Base-by-base conservation (phyloP, 2,888 invertebrate species). In the Eumacrocentrus americanus region DNA sequence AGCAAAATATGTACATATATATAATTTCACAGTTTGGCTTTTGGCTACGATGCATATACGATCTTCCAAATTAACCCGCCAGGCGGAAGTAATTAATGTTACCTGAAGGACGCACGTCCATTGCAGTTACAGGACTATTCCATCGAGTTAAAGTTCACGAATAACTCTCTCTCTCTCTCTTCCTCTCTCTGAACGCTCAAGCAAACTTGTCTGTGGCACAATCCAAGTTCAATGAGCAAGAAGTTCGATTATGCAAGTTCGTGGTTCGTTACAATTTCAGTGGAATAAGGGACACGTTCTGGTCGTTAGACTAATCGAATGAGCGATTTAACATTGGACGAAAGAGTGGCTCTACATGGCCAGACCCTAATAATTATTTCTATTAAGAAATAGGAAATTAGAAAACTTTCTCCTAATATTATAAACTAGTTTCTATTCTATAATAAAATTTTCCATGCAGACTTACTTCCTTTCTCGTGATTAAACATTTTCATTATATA, bases 151-250 rank as follows among this genome's bases (percentile, higher is more conserved):
- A 54, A 54, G 42, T 34, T 54, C 18, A 9, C 12, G 42, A 52
- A 40, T 44, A 44, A 54, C 44, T 44, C 54, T 11, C 37, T 25
- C 44, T 9, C 29, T 29, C 29, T 9, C 29, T 29, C 5, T 29
- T 9, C 9, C 29, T 29, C 29, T 29, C 9, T 29, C 9, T 4
- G 42, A 20, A 29, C 44, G 34, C 16, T 25, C 44, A 34, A 16
- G 29, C 44, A 54, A 54, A 54, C 44, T 54, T 54, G 3, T 29
- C 54, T 34, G 12, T 25, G 44, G 34, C 25, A 44, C 44, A 54
- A 54, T 54, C 54, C 23, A 54, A 54, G 54, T 54, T 54, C 54
- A 54, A 54, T 54, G 54, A 44, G 44, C 54, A 54, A 54, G 54
- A 44, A 54, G 54, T 54, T 54, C 54, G 44, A 54, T 54, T 54